phyloP scores from a whole-genome alignment of 2,888 invertebrate species.

The Athalia circularis region DNA sequence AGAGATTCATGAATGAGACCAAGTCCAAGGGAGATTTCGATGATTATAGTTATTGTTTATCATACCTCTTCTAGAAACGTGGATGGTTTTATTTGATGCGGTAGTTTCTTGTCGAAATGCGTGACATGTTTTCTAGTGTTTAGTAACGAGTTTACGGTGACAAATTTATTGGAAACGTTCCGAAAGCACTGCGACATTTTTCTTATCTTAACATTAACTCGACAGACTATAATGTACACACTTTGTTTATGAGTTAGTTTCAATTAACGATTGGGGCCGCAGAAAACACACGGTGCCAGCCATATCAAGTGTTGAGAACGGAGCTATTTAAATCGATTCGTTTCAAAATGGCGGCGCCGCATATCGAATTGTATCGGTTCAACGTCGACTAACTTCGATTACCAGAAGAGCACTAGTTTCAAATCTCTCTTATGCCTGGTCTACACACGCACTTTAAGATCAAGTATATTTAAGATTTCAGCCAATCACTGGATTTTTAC shows the following conservation, averaged over 20 bases:
- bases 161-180: constrained; percentile 77
- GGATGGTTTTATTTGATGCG: constrained; percentile 68
- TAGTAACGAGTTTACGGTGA: constrained; percentile 76
- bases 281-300: constrained; percentile 22
- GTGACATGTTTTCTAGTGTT: constrained; percentile 76
- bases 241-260: background rate
- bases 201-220: background rate
- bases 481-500: too few relatives aligned
- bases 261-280: background rate
- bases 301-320: constrained; percentile 17
- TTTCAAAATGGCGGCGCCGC: background rate
- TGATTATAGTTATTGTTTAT: constrained; percentile 72
- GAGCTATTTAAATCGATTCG: background rate
- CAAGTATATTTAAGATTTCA: too few relatives aligned
- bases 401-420: too few relatives aligned
- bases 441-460: too few relatives aligned
- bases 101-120: constrained; percentile 76
- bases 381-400: too few relatives aligned
- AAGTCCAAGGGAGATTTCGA: constrained; percentile 33
- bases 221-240: background rate
- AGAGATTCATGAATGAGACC: background rate
- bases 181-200: constrained; percentile 79
- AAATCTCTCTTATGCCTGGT: too few relatives aligned
- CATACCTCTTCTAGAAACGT: constrained; percentile 77
- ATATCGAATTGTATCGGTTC: background rate